phyloP scores from a whole-genome alignment of 2,113 vertebrate genomes.

The Cathartes aura region DNA sequence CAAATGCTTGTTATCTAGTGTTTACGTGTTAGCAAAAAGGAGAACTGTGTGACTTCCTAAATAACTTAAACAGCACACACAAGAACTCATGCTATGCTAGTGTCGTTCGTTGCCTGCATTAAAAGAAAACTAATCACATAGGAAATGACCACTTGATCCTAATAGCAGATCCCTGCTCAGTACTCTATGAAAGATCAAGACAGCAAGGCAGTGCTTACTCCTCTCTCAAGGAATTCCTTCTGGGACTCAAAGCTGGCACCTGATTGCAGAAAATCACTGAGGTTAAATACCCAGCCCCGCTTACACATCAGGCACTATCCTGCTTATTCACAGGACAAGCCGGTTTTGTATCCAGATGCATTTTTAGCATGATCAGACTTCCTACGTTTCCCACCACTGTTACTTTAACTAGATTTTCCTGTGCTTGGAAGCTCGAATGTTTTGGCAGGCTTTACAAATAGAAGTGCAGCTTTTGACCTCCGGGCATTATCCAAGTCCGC shows the following conservation, averaged over 20 bases:
- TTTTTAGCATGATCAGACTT: not conserved
- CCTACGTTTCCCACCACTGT: not conserved
- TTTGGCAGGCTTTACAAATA: constrained; percentile 10
- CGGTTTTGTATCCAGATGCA: not conserved
- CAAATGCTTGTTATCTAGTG: not conserved
- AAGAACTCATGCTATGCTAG: not conserved
- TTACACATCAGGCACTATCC: not conserved
- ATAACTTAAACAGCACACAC: not conserved
- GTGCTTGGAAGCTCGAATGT: not conserved
- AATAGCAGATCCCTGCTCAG: not conserved
- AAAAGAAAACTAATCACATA: not conserved
- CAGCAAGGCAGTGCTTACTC: not conserved
- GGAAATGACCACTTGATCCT: constrained; percentile 25
- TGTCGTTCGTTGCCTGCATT: not conserved
- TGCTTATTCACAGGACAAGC: not conserved
- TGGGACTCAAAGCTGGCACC: not conserved
- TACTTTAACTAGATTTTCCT: not conserved
- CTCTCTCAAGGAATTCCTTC: not conserved
- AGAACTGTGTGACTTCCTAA: not conserved
- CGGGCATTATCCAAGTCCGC: not conserved
- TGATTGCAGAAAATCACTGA: not conserved
- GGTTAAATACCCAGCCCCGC: not conserved
- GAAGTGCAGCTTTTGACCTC: not conserved
- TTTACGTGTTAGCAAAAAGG: not conserved
- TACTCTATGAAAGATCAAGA: not conserved